Percentiles rank a stretch among this genome's conserved stretches.
Conservation (phyloP, 1,140 invertebrate species). For the Solenopsis fugax region DNA sequence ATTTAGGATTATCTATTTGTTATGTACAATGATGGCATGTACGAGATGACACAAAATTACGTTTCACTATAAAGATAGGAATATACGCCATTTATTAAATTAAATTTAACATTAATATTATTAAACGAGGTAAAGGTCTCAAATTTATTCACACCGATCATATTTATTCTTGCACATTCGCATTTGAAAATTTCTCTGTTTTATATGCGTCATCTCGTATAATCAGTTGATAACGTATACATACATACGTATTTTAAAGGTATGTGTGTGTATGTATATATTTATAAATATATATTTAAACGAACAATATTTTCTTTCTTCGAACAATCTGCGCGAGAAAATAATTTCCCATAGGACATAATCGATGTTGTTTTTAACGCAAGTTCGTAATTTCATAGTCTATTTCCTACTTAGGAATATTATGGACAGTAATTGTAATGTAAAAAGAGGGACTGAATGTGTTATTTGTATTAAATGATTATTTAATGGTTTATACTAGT, state of each 20-base stretch:
- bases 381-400: constrained; percentile 81
- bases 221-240: constrained; percentile 71
- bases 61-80: constrained; percentile 2
- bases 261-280: constrained; percentile 74
- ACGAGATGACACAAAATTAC: constrained; percentile 72
- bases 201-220: constrained; percentile 75
- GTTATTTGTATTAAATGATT: constrained; percentile 81
- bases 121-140: background rate
- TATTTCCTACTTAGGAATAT: constrained; percentile 75
- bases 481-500: constrained; percentile 76
- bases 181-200: constrained; percentile 54
- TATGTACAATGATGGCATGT: constrained; percentile 68
- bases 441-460: constrained; percentile 78
- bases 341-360: constrained; percentile 74
- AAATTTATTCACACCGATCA: constrained; percentile 16
- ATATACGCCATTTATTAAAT: background rate
- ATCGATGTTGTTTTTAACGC: constrained; percentile 74
- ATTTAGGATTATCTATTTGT: constrained; percentile 84
- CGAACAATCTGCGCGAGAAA: constrained; percentile 44
- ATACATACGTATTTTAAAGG: constrained; percentile 23
- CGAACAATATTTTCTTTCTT: constrained; percentile 29
- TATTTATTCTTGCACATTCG: constrained; percentile 13
- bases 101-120: constrained; percentile 32
- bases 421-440: constrained; percentile 72
- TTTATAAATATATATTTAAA: constrained; percentile 68